Evolutionary conservation across 1,140 invertebrate genomes (phyloP), one percentile per base, ranked within the genome.

Genomic region (Mesaphorura yosii): DNA sequence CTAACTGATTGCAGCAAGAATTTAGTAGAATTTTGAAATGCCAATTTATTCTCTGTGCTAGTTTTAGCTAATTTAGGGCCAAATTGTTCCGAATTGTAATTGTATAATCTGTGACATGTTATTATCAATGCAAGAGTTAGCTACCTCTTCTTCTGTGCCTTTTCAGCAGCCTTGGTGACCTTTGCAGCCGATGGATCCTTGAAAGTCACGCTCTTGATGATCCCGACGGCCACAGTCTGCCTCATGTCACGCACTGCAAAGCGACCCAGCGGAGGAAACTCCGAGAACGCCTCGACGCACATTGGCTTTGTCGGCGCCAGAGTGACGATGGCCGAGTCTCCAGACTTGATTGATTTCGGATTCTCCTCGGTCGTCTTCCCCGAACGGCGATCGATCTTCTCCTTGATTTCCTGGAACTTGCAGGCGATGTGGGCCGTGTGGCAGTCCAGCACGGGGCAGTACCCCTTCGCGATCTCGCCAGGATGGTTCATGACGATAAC

Each of bases 391-490:
- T 97, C 93, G 68, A 88, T 88, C 71, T 97, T 97, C 71, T 96
- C 89, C 70, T 90, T 91, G 66, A 98, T 92, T 67, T 97, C 89
- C 26, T 80, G 79, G 71, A 97, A 97, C 74, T 96, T 96, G 79
- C 93, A 97, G 50, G 93, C 93, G 70, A 97, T 97, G 72, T 97
- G 93, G 55, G 92, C 90, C 29, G 92, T 97, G 78, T 96, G 92
- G 68, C 93, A 97, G 78, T 97, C 93, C 70, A 97, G 75, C 27
- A 97, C 93, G 1, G 93, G 93, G 51, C 90, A 89, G 73, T 97
- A 97, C 17, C 93, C 93, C 68, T 91, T 90, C 65, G 83, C 79
- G 66, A 97, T 95, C 72, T 96, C 88, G 57, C 93, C 93, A 59
- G 93, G 93, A 71, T 97, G 93, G 73, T 97, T 97, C 65, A 97